Evolutionary conservation across 2,797 vertebrate genomes (phyloP).

Genomic region (Brotula barbata): DNA sequence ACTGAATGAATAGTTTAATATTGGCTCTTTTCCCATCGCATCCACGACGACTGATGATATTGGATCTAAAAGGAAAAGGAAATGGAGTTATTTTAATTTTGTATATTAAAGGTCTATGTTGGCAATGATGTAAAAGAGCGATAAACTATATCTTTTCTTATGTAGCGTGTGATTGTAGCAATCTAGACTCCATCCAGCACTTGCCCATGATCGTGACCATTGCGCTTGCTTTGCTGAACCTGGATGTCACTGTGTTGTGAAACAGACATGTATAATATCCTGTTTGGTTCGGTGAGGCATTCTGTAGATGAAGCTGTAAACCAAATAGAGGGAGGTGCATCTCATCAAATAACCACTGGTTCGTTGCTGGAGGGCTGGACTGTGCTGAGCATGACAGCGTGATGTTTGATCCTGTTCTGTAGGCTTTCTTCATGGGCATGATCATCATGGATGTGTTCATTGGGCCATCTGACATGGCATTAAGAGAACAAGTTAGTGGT

Average conservation of each 20-base stretch:
- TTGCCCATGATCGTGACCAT: slow-evolving; percentile 67
- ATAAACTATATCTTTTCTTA: no score
- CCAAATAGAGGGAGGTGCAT: slow-evolving; percentile 10
- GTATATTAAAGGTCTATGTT: not conserved
- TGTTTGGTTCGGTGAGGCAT: slow-evolving; percentile 25
- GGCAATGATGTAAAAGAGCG: no score
- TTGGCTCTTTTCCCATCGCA: slow-evolving; percentile 22
- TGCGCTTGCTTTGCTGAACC: slow-evolving; percentile 34
- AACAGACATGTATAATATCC: slow-evolving; percentile 70
- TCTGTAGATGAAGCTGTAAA: slow-evolving; percentile 43
- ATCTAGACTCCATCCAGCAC: slow-evolving; percentile 16
- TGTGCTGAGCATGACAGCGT: slow-evolving; percentile 65
- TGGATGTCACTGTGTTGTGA: slow-evolving; percentile 68
- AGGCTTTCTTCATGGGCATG: slow-evolving; percentile 28
- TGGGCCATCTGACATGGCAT: slow-evolving; percentile 72
- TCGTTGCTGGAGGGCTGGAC: slow-evolving; percentile 62
- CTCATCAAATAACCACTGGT: slow-evolving; percentile 65
- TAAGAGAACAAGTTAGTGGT: not conserved
- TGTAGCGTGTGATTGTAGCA: not conserved
- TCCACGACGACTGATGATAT: slow-evolving; percentile 50
- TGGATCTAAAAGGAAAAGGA: slow-evolving; percentile 51
- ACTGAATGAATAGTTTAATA: slow-evolving; percentile 45
- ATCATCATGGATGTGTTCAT: slow-evolving; percentile 44
- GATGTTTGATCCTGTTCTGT: slow-evolving; percentile 65
- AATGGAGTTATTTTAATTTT: not conserved